phyloP scores from a whole-genome alignment of 1,140 invertebrate species.

The Drosophila bipectinata region DNA sequence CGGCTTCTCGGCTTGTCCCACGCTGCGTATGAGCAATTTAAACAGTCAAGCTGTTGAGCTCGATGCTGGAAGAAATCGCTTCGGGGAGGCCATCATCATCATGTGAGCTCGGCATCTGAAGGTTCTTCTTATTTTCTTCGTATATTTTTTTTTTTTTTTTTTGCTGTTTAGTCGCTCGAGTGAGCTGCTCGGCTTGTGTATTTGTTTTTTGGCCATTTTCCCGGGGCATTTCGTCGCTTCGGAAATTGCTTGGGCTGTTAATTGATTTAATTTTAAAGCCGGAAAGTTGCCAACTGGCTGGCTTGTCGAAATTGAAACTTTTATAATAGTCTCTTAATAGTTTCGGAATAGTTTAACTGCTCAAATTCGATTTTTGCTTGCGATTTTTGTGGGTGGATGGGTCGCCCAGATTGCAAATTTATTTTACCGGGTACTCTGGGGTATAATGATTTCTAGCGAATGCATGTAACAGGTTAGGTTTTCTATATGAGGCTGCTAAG shows the following conservation, averaged over 20 bases:
- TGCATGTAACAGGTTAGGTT: not conserved
- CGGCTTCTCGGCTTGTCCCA: conserved; percentile 20
- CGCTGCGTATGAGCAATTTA: conserved; percentile 51
- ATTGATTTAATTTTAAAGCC: conserved; percentile 74
- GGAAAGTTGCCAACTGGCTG: conserved; percentile 46
- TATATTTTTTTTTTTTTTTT: conserved; percentile 8
- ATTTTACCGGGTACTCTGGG: not conserved
- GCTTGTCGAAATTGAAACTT: conserved; percentile 53
- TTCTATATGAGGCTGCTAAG: too few relatives aligned
- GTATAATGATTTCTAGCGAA: not conserved
- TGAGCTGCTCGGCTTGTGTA: conserved; percentile 35
- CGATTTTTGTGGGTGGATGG: conserved; percentile 4
- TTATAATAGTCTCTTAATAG: conserved; percentile 49
- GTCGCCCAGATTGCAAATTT: conserved; percentile 18
- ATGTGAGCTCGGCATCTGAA: conserved; percentile 37
- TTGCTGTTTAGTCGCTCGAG: conserved; percentile 53
- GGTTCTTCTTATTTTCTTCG: conserved; percentile 11
- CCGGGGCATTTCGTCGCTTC: conserved; percentile 64
- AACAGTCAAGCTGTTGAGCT: conserved; percentile 36
- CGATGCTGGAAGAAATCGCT: conserved; percentile 19
- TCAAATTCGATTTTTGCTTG: conserved; percentile 18
- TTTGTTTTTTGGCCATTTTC: conserved; percentile 54
- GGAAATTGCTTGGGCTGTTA: conserved; percentile 76
- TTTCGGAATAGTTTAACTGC: conserved; percentile 53
- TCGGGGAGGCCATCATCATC: conserved; percentile 25